A percentile compares a stretch with the other conserved stretches of the same genome.
These are phyloP conservation scores for Melipona quadrifasciata DNA, from an alignment of 1,140 invertebrate species.

Conservation along the genomic window DNA sequence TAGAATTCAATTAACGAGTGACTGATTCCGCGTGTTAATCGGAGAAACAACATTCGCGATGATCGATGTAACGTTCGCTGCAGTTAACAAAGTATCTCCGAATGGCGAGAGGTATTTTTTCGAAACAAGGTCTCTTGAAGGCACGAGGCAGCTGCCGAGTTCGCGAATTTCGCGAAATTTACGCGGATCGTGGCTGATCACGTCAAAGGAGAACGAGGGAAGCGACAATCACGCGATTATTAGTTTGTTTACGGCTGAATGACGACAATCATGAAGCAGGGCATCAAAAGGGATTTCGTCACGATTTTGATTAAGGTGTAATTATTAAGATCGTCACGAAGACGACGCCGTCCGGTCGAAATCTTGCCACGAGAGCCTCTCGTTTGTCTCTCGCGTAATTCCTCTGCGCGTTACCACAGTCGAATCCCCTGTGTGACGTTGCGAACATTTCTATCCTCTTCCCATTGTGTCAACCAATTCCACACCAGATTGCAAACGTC, in stretches of 20 bases:
- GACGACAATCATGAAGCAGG: conserved; percentile 5
- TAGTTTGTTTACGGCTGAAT: neutral
- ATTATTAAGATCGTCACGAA: conserved; percentile 49
- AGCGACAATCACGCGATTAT: conserved; percentile 11
- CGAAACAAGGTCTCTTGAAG: too few species aligned
- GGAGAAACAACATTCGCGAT: too few species aligned
- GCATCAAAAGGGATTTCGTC: conserved; percentile 53
- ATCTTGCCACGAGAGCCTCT: conserved; percentile 46
- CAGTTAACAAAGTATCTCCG: too few species aligned
- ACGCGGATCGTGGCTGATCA: neutral
- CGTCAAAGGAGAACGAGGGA: neutral
- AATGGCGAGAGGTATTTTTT: too few species aligned
- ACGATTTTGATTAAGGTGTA: conserved; percentile 60
- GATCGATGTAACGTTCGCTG: too few species aligned
- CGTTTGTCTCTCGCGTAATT: conserved; percentile 4
- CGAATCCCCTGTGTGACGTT: neutral
- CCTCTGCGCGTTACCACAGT: neutral
- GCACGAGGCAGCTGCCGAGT: neutral
- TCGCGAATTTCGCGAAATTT: neutral
- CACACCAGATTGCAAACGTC: neutral
- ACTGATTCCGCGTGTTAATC: neutral
- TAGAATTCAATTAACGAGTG: neutral
- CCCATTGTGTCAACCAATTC: neutral
- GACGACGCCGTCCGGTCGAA: conserved; percentile 37
- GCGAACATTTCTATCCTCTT: neutral